These are phyloP conservation scores for Aleadryas rufinucha DNA, from an alignment of 2,113 vertebrate genomes.

Conservation along the genomic window DNA sequence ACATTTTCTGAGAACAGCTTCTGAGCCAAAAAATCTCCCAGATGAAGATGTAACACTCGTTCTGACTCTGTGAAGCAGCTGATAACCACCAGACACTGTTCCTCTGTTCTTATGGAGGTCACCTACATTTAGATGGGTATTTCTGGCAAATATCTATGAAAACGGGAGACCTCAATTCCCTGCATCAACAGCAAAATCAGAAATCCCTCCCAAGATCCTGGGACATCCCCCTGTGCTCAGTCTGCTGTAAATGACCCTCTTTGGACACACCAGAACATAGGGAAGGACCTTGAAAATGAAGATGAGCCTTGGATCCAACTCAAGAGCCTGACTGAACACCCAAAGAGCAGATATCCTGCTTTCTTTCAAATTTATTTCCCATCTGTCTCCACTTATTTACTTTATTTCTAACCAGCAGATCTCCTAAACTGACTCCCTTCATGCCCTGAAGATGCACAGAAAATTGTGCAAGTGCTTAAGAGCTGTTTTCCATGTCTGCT, in stretches of 20 bases:
- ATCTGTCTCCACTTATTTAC: neutral
- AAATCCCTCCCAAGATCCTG: neutral
- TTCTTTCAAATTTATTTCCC: neutral
- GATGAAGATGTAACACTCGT: accelerated
- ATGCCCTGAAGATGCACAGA: neutral
- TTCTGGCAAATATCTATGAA: neutral
- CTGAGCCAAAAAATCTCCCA: neutral
- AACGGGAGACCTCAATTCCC: neutral
- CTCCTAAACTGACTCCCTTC: neutral
- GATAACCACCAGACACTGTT: neutral
- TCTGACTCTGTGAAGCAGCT: neutral
- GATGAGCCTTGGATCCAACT: neutral
- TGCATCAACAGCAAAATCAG: neutral
- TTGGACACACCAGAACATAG: neutral
- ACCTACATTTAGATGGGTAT: neutral
- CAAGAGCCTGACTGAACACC: neutral
- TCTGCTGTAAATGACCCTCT: neutral
- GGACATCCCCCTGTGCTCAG: neutral
- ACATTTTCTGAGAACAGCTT: neutral
- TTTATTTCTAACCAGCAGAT: neutral
- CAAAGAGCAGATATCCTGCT: neutral
- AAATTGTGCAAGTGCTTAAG: neutral
- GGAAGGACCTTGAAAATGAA: neutral
- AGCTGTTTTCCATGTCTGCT: neutral
- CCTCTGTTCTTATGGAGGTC: neutral